Conservation (phyloP, 2,888 invertebrate genomes). For the Cordilura impudica region DNA sequence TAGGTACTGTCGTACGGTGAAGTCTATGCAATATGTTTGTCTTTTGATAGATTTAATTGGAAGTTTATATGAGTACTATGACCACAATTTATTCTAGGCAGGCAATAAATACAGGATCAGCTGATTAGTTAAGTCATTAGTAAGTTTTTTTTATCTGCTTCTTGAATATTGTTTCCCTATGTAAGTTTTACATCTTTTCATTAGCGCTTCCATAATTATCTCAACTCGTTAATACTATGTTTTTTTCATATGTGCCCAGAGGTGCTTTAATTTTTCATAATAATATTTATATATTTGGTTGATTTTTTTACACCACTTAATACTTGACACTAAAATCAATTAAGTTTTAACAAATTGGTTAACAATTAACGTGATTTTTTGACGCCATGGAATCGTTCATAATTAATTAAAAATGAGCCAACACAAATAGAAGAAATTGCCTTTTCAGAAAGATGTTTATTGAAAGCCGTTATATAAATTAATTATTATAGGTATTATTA, state of each 20-base stretch:
- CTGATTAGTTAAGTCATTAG: no score
- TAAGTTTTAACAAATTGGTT: conserved; percentile 1
- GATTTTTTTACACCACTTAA: neutral
- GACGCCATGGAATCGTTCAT: neutral
- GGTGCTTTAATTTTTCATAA: neutral
- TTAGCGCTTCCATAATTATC: no score
- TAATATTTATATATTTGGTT: neutral
- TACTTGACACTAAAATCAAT: neutral
- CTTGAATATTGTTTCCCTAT: neutral
- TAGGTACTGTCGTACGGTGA: no score
- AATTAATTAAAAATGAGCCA: neutral
- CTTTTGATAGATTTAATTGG: no score
- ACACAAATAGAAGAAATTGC: neutral
- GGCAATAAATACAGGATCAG: no score
- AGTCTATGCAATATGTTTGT: no score
- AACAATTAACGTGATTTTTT: neutral
- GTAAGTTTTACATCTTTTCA: no score
- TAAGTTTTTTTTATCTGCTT: no score
- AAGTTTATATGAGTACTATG: no score
- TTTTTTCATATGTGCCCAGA: neutral
- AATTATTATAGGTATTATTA: no score
- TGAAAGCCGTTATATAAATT: conserved; percentile 1
- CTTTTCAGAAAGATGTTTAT: neutral
- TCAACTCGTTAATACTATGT: neutral
- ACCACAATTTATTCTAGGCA: no score